phyloP scores from a whole-genome alignment of 2,113 vertebrate genomes.

The Notechis scutatus region DNA sequence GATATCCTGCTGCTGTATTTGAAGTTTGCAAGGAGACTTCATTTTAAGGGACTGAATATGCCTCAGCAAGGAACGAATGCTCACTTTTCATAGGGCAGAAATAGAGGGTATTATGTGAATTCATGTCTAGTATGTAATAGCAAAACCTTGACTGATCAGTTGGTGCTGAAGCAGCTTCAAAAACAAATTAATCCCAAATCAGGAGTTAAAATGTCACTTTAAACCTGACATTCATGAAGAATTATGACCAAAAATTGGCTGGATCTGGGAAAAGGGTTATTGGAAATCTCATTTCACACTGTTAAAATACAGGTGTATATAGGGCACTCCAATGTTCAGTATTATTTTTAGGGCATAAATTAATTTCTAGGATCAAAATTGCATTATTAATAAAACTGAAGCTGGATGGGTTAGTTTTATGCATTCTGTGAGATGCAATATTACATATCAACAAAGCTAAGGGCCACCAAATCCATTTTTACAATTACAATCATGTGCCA shows the following conservation, averaged over 20 bases:
- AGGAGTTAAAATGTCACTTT: not conserved
- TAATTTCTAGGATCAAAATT: constrained; percentile 17
- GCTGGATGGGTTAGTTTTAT: constrained; percentile 11
- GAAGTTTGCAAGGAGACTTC: not conserved
- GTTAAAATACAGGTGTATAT: not conserved
- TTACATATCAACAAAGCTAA: constrained; percentile 14
- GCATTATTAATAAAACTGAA: not conserved
- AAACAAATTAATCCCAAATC: not conserved
- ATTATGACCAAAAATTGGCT: not conserved
- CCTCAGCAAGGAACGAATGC: not conserved
- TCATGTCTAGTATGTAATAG: not conserved
- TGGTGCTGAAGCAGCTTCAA: not conserved
- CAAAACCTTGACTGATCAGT: not conserved
- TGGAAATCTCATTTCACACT: not conserved
- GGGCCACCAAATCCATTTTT: constrained; percentile 27
- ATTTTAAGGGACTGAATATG: not conserved
- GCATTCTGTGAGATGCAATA: constrained; percentile 1
- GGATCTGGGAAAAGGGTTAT: not conserved
- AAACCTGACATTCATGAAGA: not conserved
- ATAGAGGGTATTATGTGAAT: not conserved
- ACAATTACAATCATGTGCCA: constrained; percentile 36
- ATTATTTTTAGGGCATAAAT: not conserved
- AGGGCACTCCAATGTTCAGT: not conserved
- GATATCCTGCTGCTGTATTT: not conserved
- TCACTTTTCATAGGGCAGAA: not conserved